Conservation (phyloP, 2,797 vertebrate species). For the Peromyscus attwateri region DNA sequence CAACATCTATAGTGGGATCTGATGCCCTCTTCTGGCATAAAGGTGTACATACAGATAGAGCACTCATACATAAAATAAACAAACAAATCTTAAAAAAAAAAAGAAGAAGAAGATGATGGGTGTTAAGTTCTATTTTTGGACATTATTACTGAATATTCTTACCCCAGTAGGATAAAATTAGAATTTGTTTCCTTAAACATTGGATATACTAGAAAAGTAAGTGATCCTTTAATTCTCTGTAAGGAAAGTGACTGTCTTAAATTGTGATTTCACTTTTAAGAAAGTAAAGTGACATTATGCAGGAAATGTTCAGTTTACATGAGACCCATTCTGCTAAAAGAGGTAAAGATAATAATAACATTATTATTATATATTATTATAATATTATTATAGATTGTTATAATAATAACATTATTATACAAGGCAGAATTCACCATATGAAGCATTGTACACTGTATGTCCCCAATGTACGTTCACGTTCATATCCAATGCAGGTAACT, state of each 20-base stretch:
- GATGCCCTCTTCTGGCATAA: not conserved
- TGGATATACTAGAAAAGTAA: not conserved
- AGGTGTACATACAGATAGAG: not conserved
- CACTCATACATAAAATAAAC: not conserved
- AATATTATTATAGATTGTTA: too few relatives aligned
- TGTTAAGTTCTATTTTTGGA: slow-evolving; percentile 51
- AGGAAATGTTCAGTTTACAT: not conserved
- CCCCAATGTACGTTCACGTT: not conserved
- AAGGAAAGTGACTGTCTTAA: slow-evolving; percentile 41
- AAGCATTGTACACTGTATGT: not conserved
- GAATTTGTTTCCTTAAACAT: slow-evolving; percentile 25
- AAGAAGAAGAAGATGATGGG: not conserved
- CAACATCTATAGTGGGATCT: not conserved
- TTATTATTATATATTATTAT: too few relatives aligned
- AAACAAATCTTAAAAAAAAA: not conserved
- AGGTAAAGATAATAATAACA: not conserved
- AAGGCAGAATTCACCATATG: not conserved
- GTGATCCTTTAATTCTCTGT: slow-evolving; percentile 10
- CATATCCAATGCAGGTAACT: not conserved
- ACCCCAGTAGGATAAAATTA: not conserved
- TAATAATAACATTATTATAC: not conserved
- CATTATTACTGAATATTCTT: not conserved
- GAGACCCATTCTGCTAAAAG: not conserved
- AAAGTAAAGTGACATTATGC: not conserved
- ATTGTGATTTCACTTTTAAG: slow-evolving; percentile 1